Percentiles rank a stretch among this genome's conserved stretches.
Conservation (phyloP, 2,113 vertebrate genomes). For the Antechinus flavipes region DNA sequence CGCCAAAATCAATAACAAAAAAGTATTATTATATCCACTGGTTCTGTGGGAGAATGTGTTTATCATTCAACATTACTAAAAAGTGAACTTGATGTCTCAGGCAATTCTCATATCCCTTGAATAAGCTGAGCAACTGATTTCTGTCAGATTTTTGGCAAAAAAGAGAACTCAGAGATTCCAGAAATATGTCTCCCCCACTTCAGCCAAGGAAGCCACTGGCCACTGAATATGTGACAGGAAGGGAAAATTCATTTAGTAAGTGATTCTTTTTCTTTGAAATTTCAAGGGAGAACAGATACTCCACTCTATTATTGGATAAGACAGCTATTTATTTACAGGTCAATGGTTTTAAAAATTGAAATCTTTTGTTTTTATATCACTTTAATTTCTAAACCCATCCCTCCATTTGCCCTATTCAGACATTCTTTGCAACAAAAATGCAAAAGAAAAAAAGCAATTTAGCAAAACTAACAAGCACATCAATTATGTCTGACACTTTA, state of each 20-base stretch:
- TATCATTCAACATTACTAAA: not conserved
- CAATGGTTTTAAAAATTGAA: not conserved
- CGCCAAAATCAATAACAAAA: not conserved
- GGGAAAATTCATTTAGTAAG: not conserved
- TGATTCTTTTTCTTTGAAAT: not conserved
- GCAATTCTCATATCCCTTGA: not conserved
- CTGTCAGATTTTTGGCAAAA: not conserved
- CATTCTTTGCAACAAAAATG: not conserved
- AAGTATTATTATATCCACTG: not conserved
- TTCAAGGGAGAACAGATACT: not conserved
- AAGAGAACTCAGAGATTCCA: not conserved
- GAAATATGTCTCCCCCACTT: not conserved
- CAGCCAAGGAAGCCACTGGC: not conserved
- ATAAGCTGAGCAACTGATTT: not conserved
- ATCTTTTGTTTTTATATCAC: not conserved
- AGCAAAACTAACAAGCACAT: not conserved
- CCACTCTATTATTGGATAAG: not conserved
- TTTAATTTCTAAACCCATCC: not conserved
- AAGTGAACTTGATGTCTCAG: not conserved
- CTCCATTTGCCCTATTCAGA: not conserved
- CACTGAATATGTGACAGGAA: too few species aligned
- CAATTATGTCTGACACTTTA: not conserved
- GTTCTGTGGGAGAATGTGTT: conserved; percentile 21
- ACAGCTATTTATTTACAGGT: not conserved
- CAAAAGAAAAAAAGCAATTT: not conserved